phyloP scores from a whole-genome alignment of 1,140 invertebrate genomes.

The Drosophila punjabiensis region DNA sequence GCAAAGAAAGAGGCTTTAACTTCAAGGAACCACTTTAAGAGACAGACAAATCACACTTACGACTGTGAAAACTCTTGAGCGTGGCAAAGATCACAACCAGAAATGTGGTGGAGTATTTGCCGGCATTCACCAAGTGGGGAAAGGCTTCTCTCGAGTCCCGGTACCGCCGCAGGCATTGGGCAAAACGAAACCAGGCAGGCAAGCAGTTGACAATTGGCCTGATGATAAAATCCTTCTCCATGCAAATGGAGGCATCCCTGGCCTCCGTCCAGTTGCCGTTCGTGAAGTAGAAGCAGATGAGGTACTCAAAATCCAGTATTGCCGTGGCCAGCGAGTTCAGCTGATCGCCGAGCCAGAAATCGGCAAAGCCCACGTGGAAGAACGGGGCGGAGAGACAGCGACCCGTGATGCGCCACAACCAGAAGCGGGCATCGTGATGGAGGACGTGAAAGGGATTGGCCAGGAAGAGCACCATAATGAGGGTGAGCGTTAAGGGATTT shows the following conservation, averaged over 20 bases:
- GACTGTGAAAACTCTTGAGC: constrained; percentile 89
- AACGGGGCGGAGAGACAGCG: constrained; percentile 96
- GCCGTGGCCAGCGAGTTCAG: constrained; percentile 96
- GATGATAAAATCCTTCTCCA: constrained; percentile 88
- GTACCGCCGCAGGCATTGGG: constrained; percentile 98
- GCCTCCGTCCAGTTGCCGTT: constrained; percentile 90
- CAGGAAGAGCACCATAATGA: constrained; percentile 95
- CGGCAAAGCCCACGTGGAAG: constrained; percentile 98
- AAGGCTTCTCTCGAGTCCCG: constrained; percentile 95
- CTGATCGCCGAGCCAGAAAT: constrained; percentile 99
- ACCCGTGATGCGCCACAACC: constrained; percentile 91
- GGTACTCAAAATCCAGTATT: constrained; percentile 97
- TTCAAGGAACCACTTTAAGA: not conserved
- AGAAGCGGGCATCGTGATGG: constrained; percentile 95
- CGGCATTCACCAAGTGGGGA: constrained; percentile 98
- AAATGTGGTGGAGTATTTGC: constrained; percentile 99
- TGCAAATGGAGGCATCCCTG: constrained; percentile 87
- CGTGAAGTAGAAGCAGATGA: constrained; percentile 93
- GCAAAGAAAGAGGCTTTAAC: constrained; percentile 1
- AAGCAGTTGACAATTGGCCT: constrained; percentile 94
- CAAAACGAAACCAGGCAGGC: constrained; percentile 99
- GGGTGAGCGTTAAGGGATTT: constrained; percentile 94
- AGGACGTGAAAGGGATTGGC: constrained; percentile 97
- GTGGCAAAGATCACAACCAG: constrained; percentile 96
- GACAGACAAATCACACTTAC: constrained; percentile 85